phyloP scores from a whole-genome alignment of 2,888 invertebrate genomes.

The Myopa testacea region DNA sequence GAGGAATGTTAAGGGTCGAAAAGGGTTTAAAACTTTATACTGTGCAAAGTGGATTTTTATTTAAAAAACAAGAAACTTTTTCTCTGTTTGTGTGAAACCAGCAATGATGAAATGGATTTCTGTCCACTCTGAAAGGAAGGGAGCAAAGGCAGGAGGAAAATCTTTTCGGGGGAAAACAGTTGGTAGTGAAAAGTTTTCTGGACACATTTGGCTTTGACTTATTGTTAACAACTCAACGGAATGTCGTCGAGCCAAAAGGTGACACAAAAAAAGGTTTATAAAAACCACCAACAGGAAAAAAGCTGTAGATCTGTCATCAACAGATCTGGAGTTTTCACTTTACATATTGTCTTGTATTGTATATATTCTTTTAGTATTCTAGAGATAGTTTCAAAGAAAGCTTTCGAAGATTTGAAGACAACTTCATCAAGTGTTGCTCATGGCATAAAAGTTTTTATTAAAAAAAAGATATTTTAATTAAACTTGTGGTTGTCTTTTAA shows the following conservation, averaged over 20 bases:
- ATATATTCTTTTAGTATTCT: no score
- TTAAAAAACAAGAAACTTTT: conserved; percentile 5
- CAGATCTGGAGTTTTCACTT: background rate
- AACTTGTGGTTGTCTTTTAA: no score
- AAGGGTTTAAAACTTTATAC: background rate
- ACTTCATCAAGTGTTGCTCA: no score
- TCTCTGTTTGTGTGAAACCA: background rate
- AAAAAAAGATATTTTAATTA: no score
- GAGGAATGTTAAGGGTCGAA: background rate
- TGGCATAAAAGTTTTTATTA: no score
- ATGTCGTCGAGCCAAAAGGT: background rate
- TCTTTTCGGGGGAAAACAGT: background rate
- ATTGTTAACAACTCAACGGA: conserved; percentile 5
- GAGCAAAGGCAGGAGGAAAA: background rate
- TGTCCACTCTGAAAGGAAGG: background rate
- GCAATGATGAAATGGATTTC: background rate
- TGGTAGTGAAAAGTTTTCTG: background rate
- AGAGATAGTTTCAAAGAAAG: no score
- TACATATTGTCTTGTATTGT: no score
- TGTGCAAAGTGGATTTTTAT: conserved; percentile 12
- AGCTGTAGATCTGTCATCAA: background rate
- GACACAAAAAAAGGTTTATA: background rate
- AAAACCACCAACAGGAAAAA: background rate
- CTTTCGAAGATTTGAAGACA: no score
- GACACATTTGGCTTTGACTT: conserved; percentile 7